Evolutionary conservation across 2,888 invertebrate genomes (phyloP), one percentile per base, ranked within the genome.

Genomic region (Pachymerium ferrugineum): DNA sequence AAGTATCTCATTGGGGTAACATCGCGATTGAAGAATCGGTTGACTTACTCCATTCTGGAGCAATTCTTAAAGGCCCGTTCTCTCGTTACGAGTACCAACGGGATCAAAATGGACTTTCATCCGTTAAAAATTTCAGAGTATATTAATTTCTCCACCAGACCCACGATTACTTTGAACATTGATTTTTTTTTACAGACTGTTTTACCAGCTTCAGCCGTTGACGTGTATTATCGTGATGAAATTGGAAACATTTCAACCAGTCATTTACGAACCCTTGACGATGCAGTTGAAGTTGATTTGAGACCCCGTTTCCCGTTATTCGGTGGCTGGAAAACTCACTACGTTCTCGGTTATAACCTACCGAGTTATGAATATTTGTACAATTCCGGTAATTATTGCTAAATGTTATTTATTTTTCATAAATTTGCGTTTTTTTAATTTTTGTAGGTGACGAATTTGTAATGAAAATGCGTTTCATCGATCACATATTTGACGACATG

Each of bases 161-260:
- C 3, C n/a, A 8, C 1, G 0, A 0, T 1, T 38, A 38, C 1
- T 8, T 38, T 10, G 14, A 1, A 38, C 16, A 12, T 38, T 38
- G 4, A 38, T n/a, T 4, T 29, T 10, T 16, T 25, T 33, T 76
- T 78, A 74, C 79, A 78, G 85, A 88, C 88, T 14, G 79, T 86
- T 54, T 82, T 89, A 54, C 88, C 88, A 14, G 93, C 96, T 0
- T 89, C 96, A 35, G 97, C 99, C 0, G 88, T 90, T 47, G 97
- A 96, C 83, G 94, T 97, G 12, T 99, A 99, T 83, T 99, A 99
- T 83, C 88, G 92, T 73, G 99, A 99, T 83, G 96, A 95, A 78
- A 99, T 99, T 82, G 99, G 95, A 42, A 99, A 99, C 83, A 99
- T 99, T 80, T 98, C 97, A 0, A 99, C 99, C 10, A 97, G 97